phyloP scores from a whole-genome alignment of 1,140 invertebrate genomes.

The Aleiodes sp. region DNA sequence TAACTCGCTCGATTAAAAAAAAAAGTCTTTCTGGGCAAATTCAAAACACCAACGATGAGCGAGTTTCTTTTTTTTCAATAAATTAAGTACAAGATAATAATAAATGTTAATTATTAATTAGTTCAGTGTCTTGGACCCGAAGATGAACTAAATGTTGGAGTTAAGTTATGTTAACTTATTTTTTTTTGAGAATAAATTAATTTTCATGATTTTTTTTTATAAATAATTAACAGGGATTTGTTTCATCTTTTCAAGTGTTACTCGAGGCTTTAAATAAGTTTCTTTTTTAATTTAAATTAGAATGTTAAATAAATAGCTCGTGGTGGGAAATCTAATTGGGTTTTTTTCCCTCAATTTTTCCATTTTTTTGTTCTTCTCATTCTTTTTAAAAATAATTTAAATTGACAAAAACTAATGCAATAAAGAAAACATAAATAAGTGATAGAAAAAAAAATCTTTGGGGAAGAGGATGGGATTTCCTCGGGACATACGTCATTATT shows the following conservation, averaged over 20 bases:
- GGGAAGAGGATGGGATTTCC: conserved; percentile 30
- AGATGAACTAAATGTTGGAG: background rate
- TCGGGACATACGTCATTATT: conserved; percentile 11
- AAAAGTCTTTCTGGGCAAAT: conserved; percentile 5
- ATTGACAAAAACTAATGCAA: background rate
- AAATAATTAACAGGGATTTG: conserved; percentile 59
- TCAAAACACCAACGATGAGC: background rate
- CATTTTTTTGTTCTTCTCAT: background rate
- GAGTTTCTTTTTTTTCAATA: conserved; percentile 13
- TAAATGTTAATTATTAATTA: conserved; percentile 47
- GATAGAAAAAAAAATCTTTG: conserved; percentile 27
- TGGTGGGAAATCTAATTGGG: background rate
- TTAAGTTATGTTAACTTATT: background rate
- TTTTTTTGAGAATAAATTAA: conserved; percentile 35
- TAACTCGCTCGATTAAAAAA: conserved; percentile 28
- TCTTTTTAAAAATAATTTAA: too few relatives aligned
- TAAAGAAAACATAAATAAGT: conserved; percentile 22
- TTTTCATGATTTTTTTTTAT: conserved; percentile 39
- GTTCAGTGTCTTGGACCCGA: conserved; percentile 39
- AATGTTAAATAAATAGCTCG: conserved; percentile 48
- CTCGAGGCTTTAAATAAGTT: conserved; percentile 11
- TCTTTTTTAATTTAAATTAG: conserved; percentile 19
- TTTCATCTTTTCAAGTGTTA: conserved; percentile 15
- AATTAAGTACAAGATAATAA: conserved; percentile 38
- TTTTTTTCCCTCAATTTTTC: conserved; percentile 8